A percentile compares a stretch with the other conserved stretches of the same genome.
These are phyloP conservation scores for Microcebus jonahi DNA, from an alignment of 2,113 vertebrate species.

Conservation along the genomic window DNA sequence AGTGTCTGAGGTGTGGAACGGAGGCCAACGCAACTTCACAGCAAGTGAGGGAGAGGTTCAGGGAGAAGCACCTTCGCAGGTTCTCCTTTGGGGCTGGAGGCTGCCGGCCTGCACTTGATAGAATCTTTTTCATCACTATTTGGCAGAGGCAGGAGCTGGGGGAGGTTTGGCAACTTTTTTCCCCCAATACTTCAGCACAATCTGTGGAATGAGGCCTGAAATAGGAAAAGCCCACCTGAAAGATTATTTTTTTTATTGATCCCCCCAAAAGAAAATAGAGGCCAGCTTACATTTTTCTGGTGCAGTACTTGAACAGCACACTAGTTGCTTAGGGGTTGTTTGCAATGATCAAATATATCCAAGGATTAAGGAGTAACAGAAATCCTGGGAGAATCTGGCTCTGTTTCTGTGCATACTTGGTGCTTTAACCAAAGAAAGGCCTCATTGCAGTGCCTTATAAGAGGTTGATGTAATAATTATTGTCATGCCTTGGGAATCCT, in stretches of 20 bases:
- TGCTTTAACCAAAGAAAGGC: not conserved
- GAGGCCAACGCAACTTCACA: not conserved
- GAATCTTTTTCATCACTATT: not conserved
- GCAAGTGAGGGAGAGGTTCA: not conserved
- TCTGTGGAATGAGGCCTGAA: not conserved
- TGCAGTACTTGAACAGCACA: not conserved
- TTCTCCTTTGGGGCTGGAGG: not conserved
- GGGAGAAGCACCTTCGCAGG: not conserved
- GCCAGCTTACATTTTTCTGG: not conserved
- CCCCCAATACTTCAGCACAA: not conserved
- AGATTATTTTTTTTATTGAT: not conserved
- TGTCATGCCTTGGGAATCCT: not conserved
- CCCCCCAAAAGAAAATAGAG: not conserved
- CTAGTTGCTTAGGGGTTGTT: not conserved
- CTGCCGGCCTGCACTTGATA: not conserved
- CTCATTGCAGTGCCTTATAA: not conserved
- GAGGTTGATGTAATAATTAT: not conserved
- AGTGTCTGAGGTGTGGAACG: not conserved
- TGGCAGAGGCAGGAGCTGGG: not conserved
- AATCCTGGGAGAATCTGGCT: not conserved
- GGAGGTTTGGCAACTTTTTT: not conserved
- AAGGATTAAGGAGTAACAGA: not conserved
- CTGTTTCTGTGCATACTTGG: not conserved
- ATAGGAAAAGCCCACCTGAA: not conserved
- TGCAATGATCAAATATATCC: not conserved